phyloP scores from a whole-genome alignment of 1,140 invertebrate genomes.

The Trichonephila inaurata region DNA sequence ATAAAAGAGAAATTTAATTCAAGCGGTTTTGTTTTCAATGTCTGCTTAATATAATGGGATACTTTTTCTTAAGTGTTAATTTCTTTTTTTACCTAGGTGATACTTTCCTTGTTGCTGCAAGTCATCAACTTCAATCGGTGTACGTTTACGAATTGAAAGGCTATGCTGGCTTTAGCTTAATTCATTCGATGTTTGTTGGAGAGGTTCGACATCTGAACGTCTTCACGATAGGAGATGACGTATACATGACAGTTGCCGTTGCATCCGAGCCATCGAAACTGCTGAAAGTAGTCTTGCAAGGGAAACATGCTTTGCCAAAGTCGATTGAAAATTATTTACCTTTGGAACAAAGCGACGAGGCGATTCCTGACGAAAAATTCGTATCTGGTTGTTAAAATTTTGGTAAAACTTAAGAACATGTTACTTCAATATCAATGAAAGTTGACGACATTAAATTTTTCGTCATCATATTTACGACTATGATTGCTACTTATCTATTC shows the following conservation, averaged over 20 bases:
- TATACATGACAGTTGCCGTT: conserved; percentile 31
- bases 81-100: conserved; percentile 42
- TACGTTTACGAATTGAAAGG: conserved; percentile 66
- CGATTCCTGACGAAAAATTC: background rate
- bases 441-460: too few species aligned
- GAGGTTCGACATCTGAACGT: conserved; percentile 46
- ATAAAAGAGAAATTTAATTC: too few species aligned
- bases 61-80: too few species aligned
- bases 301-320: background rate
- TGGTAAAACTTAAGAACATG: too few species aligned
- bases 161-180: conserved; percentile 54
- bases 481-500: too few species aligned
- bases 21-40: too few species aligned
- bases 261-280: conserved; percentile 10
- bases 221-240: conserved; percentile 2
- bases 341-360: conserved; percentile 11
- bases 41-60: too few species aligned
- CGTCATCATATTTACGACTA: too few species aligned
- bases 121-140: conserved; percentile 27
- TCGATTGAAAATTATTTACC: too few species aligned
- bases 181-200: conserved; percentile 36
- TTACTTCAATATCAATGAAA: background rate
- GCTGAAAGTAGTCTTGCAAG: conserved; percentile 32
- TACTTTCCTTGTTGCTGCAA: conserved; percentile 62
- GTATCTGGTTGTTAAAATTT: background rate